phyloP scores from a whole-genome alignment of 2,113 vertebrate genomes.

The Terrapene triunguis region DNA sequence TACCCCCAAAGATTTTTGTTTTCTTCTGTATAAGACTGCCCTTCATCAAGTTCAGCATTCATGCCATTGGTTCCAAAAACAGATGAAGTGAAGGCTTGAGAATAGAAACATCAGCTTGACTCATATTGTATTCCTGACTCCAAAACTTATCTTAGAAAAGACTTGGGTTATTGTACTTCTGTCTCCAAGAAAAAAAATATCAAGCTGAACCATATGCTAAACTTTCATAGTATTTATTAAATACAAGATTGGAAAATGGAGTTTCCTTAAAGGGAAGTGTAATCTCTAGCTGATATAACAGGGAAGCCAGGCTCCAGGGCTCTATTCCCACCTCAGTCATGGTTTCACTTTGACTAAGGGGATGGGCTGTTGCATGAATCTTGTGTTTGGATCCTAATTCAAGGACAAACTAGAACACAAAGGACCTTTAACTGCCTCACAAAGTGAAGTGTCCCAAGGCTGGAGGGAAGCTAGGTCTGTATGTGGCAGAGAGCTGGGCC shows the following conservation, averaged over 20 bases:
- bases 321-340: conserved; percentile 35
- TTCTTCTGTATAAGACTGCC: conserved; percentile 20
- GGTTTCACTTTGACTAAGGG: conserved; percentile 54
- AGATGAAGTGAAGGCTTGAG: conserved; percentile 39
- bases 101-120: conserved; percentile 25
- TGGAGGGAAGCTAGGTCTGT: background rate
- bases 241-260: background rate
- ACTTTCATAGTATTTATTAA: background rate
- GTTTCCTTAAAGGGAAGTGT: background rate
- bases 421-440: conserved; percentile 45
- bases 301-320: conserved; percentile 23
- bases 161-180: background rate
- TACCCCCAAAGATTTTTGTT: conserved; percentile 19
- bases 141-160: background rate
- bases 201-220: background rate
- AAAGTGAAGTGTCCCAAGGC: conserved; percentile 25
- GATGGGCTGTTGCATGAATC: conserved; percentile 64
- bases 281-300: background rate
- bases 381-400: conserved; percentile 56
- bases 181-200: background rate
- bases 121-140: background rate
- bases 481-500: background rate
- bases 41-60: conserved; percentile 24
- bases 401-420: conserved; percentile 63
- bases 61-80: conserved; percentile 37